A percentile compares a stretch with the other conserved stretches of the same genome.
phyloP scores from a whole-genome alignment of 2,888 invertebrate genomes.

The Drosophila percnosoma region DNA sequence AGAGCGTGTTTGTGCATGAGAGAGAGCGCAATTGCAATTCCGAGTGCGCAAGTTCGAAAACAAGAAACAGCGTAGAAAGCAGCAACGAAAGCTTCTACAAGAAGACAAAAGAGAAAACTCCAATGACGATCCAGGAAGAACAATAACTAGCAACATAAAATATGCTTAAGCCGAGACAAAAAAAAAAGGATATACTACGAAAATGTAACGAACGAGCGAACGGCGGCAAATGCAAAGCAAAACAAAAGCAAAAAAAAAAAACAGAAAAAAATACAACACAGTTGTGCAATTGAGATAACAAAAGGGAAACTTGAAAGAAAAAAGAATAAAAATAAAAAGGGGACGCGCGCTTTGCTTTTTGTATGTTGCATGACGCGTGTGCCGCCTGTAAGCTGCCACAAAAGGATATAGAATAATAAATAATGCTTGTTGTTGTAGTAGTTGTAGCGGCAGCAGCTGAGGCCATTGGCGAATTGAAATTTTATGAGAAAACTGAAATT shows the following conservation, averaged over 20 bases:
- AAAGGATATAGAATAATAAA: slow-evolving; percentile 73
- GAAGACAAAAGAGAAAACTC: slow-evolving; percentile 6
- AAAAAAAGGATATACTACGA: slow-evolving; percentile 28
- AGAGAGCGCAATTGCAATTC: slow-evolving; percentile 28
- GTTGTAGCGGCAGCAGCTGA: slow-evolving; percentile 63
- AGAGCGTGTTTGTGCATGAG: slow-evolving; percentile 26
- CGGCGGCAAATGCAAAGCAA: slow-evolving; percentile 50
- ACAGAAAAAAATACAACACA: slow-evolving; percentile 57
- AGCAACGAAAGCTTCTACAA: slow-evolving; percentile 36
- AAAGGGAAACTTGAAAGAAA: slow-evolving; percentile 67
- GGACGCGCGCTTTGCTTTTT: slow-evolving; percentile 80
- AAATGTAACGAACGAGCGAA: slow-evolving; percentile 45
- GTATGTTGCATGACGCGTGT: slow-evolving; percentile 57
- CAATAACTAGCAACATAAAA: slow-evolving; percentile 31
- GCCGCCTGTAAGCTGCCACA: slow-evolving; percentile 61
- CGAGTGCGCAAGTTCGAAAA: slow-evolving; percentile 35
- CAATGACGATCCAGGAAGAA: slow-evolving; percentile 36
- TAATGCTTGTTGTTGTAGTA: slow-evolving; percentile 59
- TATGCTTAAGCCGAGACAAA: not conserved
- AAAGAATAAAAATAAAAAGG: slow-evolving; percentile 51
- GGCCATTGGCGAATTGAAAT: slow-evolving; percentile 74
- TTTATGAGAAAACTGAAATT: slow-evolving; percentile 74
- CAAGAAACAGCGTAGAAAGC: slow-evolving; percentile 26
- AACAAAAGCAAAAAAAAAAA: slow-evolving; percentile 49
- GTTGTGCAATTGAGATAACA: slow-evolving; percentile 80